These are phyloP conservation scores for Liolophura sinensis DNA, from an alignment of 1,140 invertebrate species.

Conservation along the genomic window DNA sequence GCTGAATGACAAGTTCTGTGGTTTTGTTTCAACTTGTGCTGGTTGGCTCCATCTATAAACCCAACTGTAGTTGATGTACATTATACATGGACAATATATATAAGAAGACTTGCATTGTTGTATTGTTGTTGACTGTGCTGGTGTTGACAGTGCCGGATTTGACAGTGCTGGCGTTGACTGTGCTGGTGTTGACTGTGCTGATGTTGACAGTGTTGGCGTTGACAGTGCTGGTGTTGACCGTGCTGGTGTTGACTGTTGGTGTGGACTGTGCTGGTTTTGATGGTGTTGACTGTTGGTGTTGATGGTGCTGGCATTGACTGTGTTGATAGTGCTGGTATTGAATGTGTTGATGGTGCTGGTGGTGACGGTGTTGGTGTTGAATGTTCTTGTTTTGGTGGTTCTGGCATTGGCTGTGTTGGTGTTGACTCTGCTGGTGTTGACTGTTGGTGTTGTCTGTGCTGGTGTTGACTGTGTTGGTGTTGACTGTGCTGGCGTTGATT, in stretches of 20 bases:
- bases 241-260: not conserved
- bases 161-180: not conserved
- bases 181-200: slow-evolving; percentile 1
- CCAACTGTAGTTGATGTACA: too few species aligned
- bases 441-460: not conserved
- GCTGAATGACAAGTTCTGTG: too few species aligned
- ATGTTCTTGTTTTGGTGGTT: not conserved
- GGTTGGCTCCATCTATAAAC: too few species aligned
- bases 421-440: not conserved
- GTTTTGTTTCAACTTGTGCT: too few species aligned
- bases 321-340: not conserved
- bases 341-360: not conserved
- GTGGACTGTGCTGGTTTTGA: not conserved
- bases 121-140: too few species aligned
- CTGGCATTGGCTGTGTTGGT: not conserved
- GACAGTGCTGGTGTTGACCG: not conserved
- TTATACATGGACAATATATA: too few species aligned
- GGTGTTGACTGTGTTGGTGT: not conserved
- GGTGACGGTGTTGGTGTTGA: not conserved
- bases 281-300: not conserved
- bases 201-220: not conserved
- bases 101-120: too few species aligned
- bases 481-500: not conserved
- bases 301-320: not conserved
- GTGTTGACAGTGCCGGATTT: too few species aligned